Base-by-base conservation (phyloP, 30 jellyfish, hydroid and myxozoan species). In the Aurelia sp. region DNA sequence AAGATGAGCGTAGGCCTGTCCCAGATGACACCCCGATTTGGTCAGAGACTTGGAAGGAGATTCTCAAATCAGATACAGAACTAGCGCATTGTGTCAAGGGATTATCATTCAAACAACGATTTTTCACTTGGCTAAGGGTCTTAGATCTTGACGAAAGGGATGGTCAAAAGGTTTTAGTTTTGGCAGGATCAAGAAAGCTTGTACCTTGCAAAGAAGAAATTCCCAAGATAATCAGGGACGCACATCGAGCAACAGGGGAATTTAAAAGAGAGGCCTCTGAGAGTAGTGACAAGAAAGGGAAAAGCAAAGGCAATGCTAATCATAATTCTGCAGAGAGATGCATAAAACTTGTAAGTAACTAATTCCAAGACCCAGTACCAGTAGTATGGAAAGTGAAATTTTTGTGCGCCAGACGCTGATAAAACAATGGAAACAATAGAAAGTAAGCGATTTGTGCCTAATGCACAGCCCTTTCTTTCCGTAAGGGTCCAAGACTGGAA, bases 181-280 rank as follows among this genome's bases (percentile, higher is more conserved):
- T 67, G 8, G 81, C 80, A 13, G 70, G 48, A 22, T 50, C 85
- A 55, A 55, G 62, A 27, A 81, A 69, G 37, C 15, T 81, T 1
- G 78, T 81, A n/a, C 91, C 91, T 3, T 81, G 71, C 48, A 52
- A 51, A 71, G 91, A 81, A 15, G 91, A 81, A 4, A 31, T 81
- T 40, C 73, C 68, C 16, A 68, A 40, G 60, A 69, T 81, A 62
- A 81, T 81, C n/a, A 33, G 91, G 20, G 85, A 81, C 23, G 91
- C 91, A 0, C 91, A 81, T 52, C 57, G 85, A 41, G 66, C 65
- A 19, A 71, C 66, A 68, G 91, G 91, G 18, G 85, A 68, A 68
- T 81, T 81, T 60, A 66, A 75, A 44, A 55, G 52, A 75, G 74
- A 18, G 41, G 66, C 78, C 23, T 48, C 10, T 23, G 63, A 62